Evolutionary conservation across 2,888 invertebrate species (phyloP), one percentile per base, ranked within the genome.

Genomic region (Galerucella calmariensis): DNA sequence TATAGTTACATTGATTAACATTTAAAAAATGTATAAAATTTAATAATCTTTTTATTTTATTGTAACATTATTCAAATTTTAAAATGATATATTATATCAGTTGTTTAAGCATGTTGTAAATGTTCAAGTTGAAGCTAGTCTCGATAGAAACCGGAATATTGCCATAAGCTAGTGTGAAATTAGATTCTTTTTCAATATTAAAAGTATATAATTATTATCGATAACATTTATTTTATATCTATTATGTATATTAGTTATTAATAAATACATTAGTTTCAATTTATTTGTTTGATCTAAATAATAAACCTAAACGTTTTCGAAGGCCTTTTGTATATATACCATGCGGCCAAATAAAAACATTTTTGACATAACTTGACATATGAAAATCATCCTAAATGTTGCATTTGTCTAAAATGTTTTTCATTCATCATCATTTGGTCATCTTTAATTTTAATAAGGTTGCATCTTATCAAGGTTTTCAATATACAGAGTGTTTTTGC

Each of bases 171-270:
- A 46, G 46, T 46, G 46, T 46, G 11, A 46, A 11, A 12, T 46
- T 46, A 11, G 46, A 14, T 12, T 12, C 4, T 14, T 48, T 2
- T 48, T 12, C 11, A 48, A 12, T 12, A 11, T 46, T 8, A 46
- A 46, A 46, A 12, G 46, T 48, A 48, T 11, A 11, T 48, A 35
- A 35, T 35, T 35, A 35, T 35, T 8, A n/a, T n/a, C n/a, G 6
- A 0, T 35, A 35, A 35, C 35, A 35, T 8, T 35, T 12, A 48
- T 48, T 48, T 48, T 48, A 56, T 16, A 56, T 56, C 56, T 56
- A 20, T 56, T 56, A 16, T 56, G 56, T 56, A 56, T 16, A 56
- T 20, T 56, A 16, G 56, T 56, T 56, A 56, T 56, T 20, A 56
- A 56, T 56, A 56, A 56, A 56, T 20, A 56, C 4, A 16, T 16